A percentile compares a stretch with the other conserved stretches of the same genome.
Evolutionary conservation across 2,797 vertebrate genomes (phyloP).

Genomic region (Rhinoraja longicauda): DNA sequence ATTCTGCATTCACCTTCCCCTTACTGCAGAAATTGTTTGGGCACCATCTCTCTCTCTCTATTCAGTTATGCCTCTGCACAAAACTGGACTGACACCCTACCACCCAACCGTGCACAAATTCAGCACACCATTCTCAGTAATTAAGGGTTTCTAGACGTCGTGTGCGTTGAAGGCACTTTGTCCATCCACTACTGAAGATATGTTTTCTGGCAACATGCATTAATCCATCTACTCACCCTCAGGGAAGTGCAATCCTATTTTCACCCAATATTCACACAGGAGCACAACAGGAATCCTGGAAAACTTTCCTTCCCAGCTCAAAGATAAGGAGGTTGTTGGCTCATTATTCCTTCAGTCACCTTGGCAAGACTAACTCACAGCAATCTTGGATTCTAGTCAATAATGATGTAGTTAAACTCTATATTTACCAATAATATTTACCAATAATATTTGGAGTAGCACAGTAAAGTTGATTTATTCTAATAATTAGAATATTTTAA

Average conservation of each 20-base stretch:
- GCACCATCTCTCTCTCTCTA: no score
- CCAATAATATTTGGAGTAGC: not conserved
- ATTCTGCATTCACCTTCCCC: no score
- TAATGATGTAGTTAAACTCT: not conserved
- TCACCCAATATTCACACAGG: not conserved
- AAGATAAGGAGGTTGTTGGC: not conserved
- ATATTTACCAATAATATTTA: not conserved
- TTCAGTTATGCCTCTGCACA: no score
- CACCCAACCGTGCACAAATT: no score
- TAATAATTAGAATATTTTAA: not conserved
- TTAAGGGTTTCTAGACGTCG: no score
- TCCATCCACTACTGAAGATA: not conserved
- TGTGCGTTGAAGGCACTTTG: not conserved
- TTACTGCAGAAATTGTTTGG: no score
- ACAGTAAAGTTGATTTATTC: not conserved
- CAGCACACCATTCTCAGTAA: no score
- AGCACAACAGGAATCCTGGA: not conserved
- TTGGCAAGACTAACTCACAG: not conserved
- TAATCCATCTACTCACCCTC: not conserved
- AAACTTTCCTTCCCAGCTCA: not conserved
- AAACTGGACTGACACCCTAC: no score
- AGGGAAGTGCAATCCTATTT: not conserved
- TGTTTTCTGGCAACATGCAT: not conserved
- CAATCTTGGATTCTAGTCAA: not conserved
- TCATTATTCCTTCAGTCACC: not conserved